Conservation (phyloP, 2,113 vertebrate genomes). For the Trichomycterus rosablanca region DNA sequence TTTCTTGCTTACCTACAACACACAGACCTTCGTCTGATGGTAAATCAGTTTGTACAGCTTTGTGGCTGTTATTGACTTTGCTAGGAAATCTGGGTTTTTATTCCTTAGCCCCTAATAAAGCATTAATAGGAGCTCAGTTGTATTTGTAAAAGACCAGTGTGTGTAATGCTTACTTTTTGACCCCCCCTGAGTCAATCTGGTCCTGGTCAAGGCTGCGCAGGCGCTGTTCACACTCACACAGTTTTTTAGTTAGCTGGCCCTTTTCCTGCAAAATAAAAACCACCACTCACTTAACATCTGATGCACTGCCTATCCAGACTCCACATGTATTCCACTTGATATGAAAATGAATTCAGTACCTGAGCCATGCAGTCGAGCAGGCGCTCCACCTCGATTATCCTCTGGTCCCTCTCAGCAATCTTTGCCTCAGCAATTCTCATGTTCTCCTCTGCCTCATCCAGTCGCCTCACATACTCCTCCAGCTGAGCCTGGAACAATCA, state of each 20-base stretch:
- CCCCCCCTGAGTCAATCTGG: slow-evolving; percentile 47
- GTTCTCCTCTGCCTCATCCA: slow-evolving; percentile 87
- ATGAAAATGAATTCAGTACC: slow-evolving; percentile 53
- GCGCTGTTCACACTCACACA: slow-evolving; percentile 78
- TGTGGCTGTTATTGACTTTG: too few species aligned
- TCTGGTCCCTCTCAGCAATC: slow-evolving; percentile 84
- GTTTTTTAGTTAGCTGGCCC: slow-evolving; percentile 76
- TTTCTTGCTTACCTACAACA: too few species aligned
- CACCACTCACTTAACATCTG: not conserved
- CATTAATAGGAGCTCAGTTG: too few species aligned
- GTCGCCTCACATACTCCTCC: slow-evolving; percentile 79
- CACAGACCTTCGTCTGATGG: too few species aligned
- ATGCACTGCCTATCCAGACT: not conserved
- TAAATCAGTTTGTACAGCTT: too few species aligned
- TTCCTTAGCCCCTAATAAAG: too few species aligned
- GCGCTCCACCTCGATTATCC: slow-evolving; percentile 83
- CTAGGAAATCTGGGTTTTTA: too few species aligned
- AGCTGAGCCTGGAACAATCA: slow-evolving; percentile 73
- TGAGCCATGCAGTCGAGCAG: slow-evolving; percentile 88
- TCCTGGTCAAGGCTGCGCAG: slow-evolving; percentile 69
- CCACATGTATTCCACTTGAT: too few species aligned
- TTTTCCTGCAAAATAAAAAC: slow-evolving; percentile 74
- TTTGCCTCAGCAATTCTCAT: slow-evolving; percentile 74
- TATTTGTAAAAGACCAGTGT: too few species aligned
- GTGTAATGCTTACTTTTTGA: slow-evolving; percentile 73